phyloP scores from a whole-genome alignment of 2,888 invertebrate genomes.

The Orchesella flavescens region DNA sequence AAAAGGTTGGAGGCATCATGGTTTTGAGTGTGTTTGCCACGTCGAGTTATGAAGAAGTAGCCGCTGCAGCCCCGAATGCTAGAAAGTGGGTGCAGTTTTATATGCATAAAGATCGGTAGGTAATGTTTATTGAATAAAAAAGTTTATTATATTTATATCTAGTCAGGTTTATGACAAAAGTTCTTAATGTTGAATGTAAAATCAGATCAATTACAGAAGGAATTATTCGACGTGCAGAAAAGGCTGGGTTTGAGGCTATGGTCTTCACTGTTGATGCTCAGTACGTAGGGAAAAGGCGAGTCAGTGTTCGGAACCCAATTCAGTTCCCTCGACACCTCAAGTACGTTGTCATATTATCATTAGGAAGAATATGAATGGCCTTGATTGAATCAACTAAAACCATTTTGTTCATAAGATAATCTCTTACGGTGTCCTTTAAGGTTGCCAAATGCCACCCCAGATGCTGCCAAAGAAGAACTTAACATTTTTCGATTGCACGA shows the following conservation, averaged over 20 bases:
- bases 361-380: too few species aligned
- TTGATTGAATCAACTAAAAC: too few species aligned
- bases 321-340: constrained; percentile 64
- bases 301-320: constrained; percentile 58
- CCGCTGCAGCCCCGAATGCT: constrained; percentile 83
- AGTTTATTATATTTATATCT: background rate
- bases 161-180: too few species aligned
- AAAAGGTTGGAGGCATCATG: constrained; percentile 83
- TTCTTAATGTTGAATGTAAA: too few species aligned
- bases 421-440: constrained; percentile 18
- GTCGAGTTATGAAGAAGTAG: constrained; percentile 90
- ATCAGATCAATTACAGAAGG: constrained; percentile 80
- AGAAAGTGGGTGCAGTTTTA: constrained; percentile 94
- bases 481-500: constrained; percentile 73
- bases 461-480: constrained; percentile 18
- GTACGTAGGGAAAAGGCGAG: constrained; percentile 83
- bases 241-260: constrained; percentile 87
- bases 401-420: too few species aligned
- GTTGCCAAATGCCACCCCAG: constrained; percentile 55
- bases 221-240: constrained; percentile 85
- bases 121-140: constrained; percentile 6
- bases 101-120: constrained; percentile 86
- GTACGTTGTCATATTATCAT: constrained; percentile 31
- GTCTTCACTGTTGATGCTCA: constrained; percentile 93
- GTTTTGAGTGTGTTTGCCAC: constrained; percentile 90